These are phyloP conservation scores for Branchinecta sandiegonensis DNA, from an alignment of 2,888 invertebrate genomes.

Conservation along the genomic window DNA sequence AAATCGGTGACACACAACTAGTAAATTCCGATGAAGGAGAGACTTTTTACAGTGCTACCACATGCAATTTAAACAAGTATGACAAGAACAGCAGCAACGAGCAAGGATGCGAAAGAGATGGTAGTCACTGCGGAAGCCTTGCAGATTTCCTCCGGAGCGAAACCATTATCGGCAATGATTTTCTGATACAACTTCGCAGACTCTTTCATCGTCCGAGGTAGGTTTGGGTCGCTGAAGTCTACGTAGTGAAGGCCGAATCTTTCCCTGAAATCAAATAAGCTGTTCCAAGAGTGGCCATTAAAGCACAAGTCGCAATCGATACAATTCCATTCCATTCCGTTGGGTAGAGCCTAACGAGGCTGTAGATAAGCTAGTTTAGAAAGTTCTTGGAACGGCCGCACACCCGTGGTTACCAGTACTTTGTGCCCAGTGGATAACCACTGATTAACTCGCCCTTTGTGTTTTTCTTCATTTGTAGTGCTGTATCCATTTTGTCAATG, in stretches of 20 bases:
- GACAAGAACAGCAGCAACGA: neutral
- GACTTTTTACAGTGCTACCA: no score
- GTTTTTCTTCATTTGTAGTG: no score
- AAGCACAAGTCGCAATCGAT: neutral
- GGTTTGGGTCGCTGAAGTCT: conserved; percentile 33
- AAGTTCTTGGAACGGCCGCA: no score
- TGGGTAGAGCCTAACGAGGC: no score
- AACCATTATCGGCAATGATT: conserved; percentile 24
- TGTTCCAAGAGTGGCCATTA: neutral
- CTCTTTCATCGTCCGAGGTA: conserved; percentile 32
- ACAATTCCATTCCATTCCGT: neutral
- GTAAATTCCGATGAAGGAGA: no score
- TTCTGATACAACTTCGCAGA: conserved; percentile 31
- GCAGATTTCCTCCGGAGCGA: conserved; percentile 20
- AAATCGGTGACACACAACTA: no score
- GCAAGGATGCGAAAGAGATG: neutral
- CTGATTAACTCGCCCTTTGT: no score
- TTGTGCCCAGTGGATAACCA: no score
- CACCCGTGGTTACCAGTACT: no score
- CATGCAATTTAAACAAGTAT: no score
- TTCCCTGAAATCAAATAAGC: conserved; percentile 24
- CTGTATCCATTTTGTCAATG: no score
- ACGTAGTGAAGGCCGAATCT: conserved; percentile 34
- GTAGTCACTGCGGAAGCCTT: neutral
- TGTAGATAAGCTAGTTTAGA: no score